A percentile compares a stretch with the other conserved stretches of the same genome.
Conservation (phyloP, 1,140 invertebrate species). For the Listronotus bonariensis region DNA sequence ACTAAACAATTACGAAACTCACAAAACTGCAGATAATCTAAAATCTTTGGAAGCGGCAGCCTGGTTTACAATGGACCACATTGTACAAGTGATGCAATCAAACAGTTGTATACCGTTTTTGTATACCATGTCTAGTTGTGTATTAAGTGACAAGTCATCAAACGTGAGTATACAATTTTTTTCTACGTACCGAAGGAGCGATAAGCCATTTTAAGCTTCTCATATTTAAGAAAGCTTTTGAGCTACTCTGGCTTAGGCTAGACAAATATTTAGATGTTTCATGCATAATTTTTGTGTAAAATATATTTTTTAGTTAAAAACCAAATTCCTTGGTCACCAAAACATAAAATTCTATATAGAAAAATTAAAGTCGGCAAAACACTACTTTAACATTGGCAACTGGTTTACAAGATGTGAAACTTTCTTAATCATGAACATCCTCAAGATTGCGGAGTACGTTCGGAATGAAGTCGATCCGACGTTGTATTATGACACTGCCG, state of each 20-base stretch:
- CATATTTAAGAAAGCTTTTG: background rate
- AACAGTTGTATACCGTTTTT: constrained; percentile 60
- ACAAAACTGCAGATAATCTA: constrained; percentile 54
- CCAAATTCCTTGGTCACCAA: constrained; percentile 48
- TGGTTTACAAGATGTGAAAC: constrained; percentile 65
- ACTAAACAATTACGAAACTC: constrained; percentile 55
- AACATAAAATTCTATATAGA: constrained; percentile 47
- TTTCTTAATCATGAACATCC: constrained; percentile 58
- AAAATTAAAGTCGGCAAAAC: constrained; percentile 36
- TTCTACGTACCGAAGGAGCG: too few species aligned
- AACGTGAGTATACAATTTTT: constrained; percentile 39
- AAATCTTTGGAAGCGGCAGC: constrained; percentile 54
- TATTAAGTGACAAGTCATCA: constrained; percentile 37
- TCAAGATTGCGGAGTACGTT: constrained; percentile 56
- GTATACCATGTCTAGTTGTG: constrained; percentile 54
- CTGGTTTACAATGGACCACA: constrained; percentile 57
- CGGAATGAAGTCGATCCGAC: constrained; percentile 55
- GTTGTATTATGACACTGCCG: constrained; percentile 58
- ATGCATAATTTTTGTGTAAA: too few species aligned
- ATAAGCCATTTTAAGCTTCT: background rate
- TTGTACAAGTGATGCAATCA: constrained; percentile 59
- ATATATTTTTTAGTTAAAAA: constrained; percentile 49
- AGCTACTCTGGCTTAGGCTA: background rate
- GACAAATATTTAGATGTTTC: too few species aligned
- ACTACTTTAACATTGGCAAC: constrained; percentile 55